phyloP scores from a whole-genome alignment of 2,113 vertebrate genomes.

The Phodopus roborovskii region DNA sequence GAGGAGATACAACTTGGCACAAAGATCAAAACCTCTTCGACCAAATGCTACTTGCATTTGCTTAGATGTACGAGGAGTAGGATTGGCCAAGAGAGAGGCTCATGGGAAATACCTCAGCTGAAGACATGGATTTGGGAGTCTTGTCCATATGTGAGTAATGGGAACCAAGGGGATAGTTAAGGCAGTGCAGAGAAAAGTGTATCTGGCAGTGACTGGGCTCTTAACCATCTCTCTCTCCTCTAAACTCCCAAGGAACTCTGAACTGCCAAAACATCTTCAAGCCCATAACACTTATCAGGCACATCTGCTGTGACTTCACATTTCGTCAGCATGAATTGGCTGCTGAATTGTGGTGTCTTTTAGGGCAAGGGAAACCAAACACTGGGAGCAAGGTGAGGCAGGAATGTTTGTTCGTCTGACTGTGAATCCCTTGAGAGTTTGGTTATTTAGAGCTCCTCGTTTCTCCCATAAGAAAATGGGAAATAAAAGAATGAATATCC shows the following conservation, averaged over 20 bases:
- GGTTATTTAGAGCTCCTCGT: neutral
- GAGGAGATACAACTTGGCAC: neutral
- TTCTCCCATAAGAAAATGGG: neutral
- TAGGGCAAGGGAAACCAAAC: neutral
- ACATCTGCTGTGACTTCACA: neutral
- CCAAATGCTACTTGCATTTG: neutral
- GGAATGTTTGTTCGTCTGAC: neutral
- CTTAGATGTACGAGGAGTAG: neutral
- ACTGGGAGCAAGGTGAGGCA: neutral
- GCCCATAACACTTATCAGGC: neutral
- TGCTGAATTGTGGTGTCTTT: neutral
- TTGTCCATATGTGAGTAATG: conserved; percentile 16
- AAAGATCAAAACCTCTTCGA: neutral
- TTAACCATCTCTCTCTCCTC: neutral
- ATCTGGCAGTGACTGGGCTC: neutral
- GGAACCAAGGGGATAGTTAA: conserved; percentile 36
- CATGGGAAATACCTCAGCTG: neutral
- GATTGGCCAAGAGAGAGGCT: conserved; percentile 21
- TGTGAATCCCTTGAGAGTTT: neutral
- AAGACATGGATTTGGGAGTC: conserved; percentile 21
- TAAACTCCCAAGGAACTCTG: conserved; percentile 31
- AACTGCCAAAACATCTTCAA: conserved; percentile 32
- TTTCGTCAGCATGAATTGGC: neutral
- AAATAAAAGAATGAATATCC: neutral
- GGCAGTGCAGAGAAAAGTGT: neutral